Conservation (phyloP, 2,888 invertebrate genomes). For the Hemaris fuciformis region DNA sequence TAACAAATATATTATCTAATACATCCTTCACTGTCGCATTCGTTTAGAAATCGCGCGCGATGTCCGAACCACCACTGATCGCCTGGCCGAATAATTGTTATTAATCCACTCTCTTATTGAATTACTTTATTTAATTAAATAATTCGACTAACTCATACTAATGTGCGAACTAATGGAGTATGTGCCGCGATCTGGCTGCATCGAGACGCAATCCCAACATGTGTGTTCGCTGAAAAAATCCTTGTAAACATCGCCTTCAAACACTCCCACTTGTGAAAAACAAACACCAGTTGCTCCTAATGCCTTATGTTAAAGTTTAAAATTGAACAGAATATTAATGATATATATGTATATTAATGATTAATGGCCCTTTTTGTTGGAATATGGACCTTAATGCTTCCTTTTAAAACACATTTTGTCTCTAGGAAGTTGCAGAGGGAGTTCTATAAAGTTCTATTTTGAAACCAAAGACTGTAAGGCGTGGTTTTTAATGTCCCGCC, state of each 20-base stretch:
- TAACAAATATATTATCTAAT: conserved; percentile 20
- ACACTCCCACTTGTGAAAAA: conserved; percentile 49
- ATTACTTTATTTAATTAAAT: conserved; percentile 80
- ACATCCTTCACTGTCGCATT: conserved; percentile 53
- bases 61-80: conserved; percentile 45
- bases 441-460: conserved; percentile 47
- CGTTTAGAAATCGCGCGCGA: conserved; percentile 48
- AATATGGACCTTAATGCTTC: conserved; percentile 39
- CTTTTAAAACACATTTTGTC: conserved; percentile 40
- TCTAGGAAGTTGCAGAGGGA: conserved; percentile 37
- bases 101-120: conserved; percentile 77
- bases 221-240: conserved; percentile 60
- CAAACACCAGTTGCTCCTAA: conserved; percentile 41
- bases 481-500: conserved; percentile 57
- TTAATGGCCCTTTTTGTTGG: conserved; percentile 8
- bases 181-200: conserved; percentile 72
- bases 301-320: conserved; percentile 23
- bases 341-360: neutral
- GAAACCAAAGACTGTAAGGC: conserved; percentile 51
- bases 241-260: conserved; percentile 42
- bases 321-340: neutral
- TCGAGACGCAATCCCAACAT: conserved; percentile 56
- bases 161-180: conserved; percentile 80
- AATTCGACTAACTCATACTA: conserved; percentile 78
- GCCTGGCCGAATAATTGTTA: conserved; percentile 65